A percentile compares a stretch with the other conserved stretches of the same genome.
phyloP scores from a whole-genome alignment of 1,140 invertebrate genomes.

The Sweltsa coloradensis region DNA sequence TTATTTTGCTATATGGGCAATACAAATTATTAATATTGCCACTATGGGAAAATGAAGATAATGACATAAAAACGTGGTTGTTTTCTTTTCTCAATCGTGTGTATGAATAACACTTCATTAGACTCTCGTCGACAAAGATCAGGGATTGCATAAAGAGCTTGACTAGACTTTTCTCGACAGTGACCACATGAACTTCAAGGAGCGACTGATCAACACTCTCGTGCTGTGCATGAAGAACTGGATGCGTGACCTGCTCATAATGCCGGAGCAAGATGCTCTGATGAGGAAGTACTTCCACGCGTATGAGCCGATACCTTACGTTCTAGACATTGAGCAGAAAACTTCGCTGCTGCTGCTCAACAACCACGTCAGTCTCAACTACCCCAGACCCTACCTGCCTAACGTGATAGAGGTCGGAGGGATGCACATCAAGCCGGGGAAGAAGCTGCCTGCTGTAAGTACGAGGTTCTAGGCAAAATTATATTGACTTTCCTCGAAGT shows the following conservation, averaged over 20 bases:
- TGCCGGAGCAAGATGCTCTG: constrained; percentile 13
- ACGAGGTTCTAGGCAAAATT: no score
- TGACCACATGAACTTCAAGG: constrained; percentile 27
- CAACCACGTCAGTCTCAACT: constrained; percentile 31
- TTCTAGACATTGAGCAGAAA: constrained; percentile 23
- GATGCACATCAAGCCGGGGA: constrained; percentile 34
- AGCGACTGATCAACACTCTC: constrained; percentile 6
- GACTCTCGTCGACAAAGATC: no score
- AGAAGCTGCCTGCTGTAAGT: constrained; percentile 23
- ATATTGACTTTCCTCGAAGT: no score
- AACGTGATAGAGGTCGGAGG: constrained; percentile 44
- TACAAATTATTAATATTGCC: no score
- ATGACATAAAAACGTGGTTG: no score
- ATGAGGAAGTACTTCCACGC: constrained; percentile 15
- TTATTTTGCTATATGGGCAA: no score
- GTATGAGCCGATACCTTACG: constrained; percentile 11
- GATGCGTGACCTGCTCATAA: neutral
- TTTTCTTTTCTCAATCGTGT: no score
- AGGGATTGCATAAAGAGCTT: no score
- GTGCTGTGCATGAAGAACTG: neutral
- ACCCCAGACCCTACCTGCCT: constrained; percentile 31
- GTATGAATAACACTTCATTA: no score
- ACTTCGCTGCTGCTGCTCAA: constrained; percentile 33
- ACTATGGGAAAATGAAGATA: no score
- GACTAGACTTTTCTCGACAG: no score